Conservation (phyloP, 2,113 vertebrate genomes). For the Phasianus colchicus region DNA sequence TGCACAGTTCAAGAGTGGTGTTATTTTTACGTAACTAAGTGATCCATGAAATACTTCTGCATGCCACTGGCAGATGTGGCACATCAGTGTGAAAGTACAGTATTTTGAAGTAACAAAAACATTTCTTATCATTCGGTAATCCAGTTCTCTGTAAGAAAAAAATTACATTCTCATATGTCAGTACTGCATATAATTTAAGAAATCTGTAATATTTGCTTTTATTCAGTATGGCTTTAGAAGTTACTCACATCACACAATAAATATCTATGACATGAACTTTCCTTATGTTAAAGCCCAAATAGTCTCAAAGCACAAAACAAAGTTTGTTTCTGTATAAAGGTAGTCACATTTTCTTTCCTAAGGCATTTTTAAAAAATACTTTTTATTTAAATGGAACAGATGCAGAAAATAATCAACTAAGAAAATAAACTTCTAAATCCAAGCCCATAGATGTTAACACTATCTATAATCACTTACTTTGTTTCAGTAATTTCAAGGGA, state of each 20-base stretch:
- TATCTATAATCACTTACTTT: not conserved
- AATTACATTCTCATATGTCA: not conserved
- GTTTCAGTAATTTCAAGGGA: not conserved
- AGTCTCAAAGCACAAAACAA: not conserved
- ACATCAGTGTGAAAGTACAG: not conserved
- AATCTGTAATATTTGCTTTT: not conserved
- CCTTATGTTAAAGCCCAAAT: not conserved
- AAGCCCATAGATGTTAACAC: not conserved
- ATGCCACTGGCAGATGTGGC: not conserved
- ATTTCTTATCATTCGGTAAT: not conserved
- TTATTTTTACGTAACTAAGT: not conserved
- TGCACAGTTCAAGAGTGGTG: no score
- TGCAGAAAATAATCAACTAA: not conserved
- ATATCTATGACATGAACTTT: not conserved
- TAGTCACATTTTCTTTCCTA: not conserved
- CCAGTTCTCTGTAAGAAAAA: conserved; percentile 14
- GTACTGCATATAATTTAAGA: not conserved
- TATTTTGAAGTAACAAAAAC: not conserved
- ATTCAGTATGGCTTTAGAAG: not conserved
- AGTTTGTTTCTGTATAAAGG: not conserved
- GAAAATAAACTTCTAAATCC: not conserved
- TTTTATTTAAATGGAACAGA: not conserved
- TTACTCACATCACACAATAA: not conserved
- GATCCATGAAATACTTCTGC: not conserved
- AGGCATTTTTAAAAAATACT: not conserved